Conservation (phyloP, 37 sponge, comb jelly and placozoan species). For the Spongia lamella region DNA sequence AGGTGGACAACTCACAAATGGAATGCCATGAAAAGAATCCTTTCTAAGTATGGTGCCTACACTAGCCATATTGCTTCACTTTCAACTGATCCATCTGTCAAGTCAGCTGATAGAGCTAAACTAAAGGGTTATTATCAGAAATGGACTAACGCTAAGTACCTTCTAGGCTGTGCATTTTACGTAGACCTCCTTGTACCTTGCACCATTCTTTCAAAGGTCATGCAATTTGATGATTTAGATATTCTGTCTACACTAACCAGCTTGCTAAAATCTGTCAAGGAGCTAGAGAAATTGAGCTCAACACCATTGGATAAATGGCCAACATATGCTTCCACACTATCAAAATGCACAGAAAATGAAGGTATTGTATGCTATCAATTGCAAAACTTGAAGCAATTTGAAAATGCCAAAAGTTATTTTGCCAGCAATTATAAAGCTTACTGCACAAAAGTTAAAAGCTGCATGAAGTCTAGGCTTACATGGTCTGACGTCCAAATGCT, state of each 20-base stretch:
- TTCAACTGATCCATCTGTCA: conserved; percentile 54
- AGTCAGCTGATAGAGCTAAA: too few species aligned
- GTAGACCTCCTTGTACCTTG: conserved; percentile 68
- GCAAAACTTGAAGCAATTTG: conserved; percentile 35
- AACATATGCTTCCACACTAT: conserved; percentile 57
- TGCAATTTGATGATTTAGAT: conserved; percentile 56
- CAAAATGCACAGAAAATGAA: conserved; percentile 43
- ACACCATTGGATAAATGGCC: conserved; percentile 58
- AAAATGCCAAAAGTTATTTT: conserved; percentile 38
- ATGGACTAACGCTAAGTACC: conserved; percentile 67
- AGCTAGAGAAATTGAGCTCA: conserved; percentile 57
- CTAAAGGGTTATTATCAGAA: conserved; percentile 46
- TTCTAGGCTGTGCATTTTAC: conserved; percentile 71
- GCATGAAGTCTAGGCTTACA: conserved; percentile 67
- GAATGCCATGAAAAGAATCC: conserved; percentile 65
- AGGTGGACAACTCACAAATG: conserved; percentile 57
- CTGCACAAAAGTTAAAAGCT: conserved; percentile 45
- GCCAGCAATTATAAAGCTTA: conserved; percentile 53
- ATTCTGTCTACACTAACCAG: conserved; percentile 55
- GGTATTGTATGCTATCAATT: conserved; percentile 42
- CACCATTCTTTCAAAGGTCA: conserved; percentile 55
- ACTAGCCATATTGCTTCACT: conserved; percentile 56
- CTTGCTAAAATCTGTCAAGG: conserved; percentile 53
- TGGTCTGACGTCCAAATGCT: conserved; percentile 66
- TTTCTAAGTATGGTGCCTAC: conserved; percentile 80